Evolutionary conservation across 1,140 invertebrate species (phyloP), one percentile per base, ranked within the genome.

Genomic region (Nephotettix cincticeps): DNA sequence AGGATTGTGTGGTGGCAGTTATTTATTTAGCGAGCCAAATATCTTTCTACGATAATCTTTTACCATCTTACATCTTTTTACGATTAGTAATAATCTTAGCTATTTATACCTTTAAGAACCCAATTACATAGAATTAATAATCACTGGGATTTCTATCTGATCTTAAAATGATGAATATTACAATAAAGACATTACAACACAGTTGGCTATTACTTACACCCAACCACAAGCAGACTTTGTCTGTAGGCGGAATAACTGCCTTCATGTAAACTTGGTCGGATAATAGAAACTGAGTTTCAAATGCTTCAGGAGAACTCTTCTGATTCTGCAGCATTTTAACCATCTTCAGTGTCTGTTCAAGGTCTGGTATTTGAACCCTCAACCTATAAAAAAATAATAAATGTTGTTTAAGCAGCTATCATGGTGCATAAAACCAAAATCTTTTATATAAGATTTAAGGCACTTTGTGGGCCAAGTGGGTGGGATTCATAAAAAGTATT

Each of bases 201-300:
- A 36, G 32, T 36, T 4, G 32, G 4, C 32, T 68, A 68, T 67
- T 56, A 84, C 83, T 83, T 84, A 88, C 87, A 28, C 97, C 97
- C 68, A 99, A 84, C 97, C 97, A 99, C n/a, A 99, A 84, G 78
- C 93, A 97, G 17, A 99, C 96, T 80, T 89, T 96, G 75, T 98
- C 89, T 23, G 95, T 97, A 6, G 96, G 95, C 76, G 95, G 91
- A 78, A 94, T 85, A 30, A 90, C 91, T 79, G 89, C 89, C 79
- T 96, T 96, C 4, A 95, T 89, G 83, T 94, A 99, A 21, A 99
- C 91, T 85, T 98, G 95, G 80, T 99, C 96, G 70, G 96, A 97
- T 3, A 99, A 83, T 74, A 98, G 83, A 84, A 98, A 99, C 74
- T 96, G 90, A 0, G 95, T 96, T 79, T 96, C 91, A 72, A 95